Evolutionary conservation across 2,113 vertebrate genomes (phyloP).

Genomic region (Campylomormyrus tamandua): DNA sequence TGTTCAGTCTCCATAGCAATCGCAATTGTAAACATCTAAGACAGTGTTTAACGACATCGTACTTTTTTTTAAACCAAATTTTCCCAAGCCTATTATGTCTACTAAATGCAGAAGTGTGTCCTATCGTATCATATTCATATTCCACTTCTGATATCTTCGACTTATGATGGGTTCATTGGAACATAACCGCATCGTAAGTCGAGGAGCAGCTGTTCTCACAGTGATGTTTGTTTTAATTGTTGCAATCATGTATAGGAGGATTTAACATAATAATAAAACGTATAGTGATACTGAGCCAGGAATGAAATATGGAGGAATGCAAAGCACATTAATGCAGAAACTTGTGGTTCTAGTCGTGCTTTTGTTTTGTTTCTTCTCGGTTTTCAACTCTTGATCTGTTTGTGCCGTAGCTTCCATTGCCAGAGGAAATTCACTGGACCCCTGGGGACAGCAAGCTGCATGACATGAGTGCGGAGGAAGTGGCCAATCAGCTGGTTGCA

Average conservation of each 20-base stretch:
- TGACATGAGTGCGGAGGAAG: constrained; percentile 84
- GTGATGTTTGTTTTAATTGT: neutral
- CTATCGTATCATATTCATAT: neutral
- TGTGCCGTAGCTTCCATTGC: constrained; percentile 74
- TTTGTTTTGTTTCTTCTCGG: neutral
- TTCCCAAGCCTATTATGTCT: neutral
- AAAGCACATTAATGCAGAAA: neutral
- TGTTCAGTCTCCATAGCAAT: neutral
- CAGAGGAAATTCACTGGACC: constrained; percentile 86
- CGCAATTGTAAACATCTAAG: neutral
- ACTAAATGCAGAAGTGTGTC: neutral
- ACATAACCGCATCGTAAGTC: neutral
- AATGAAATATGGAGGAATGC: neutral
- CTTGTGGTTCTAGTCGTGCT: neutral
- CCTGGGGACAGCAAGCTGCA: constrained; percentile 90
- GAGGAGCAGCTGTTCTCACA: neutral
- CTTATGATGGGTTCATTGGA: neutral
- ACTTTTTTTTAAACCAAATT: neutral
- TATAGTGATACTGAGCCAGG: neutral
- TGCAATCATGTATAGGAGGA: neutral
- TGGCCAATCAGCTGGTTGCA: constrained; percentile 84
- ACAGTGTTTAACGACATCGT: neutral
- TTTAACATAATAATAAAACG: neutral
- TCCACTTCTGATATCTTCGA: neutral
- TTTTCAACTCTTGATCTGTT: fast-evolving